Conservation (phyloP, 2,113 vertebrate species). For the Peromyscus californicus region DNA sequence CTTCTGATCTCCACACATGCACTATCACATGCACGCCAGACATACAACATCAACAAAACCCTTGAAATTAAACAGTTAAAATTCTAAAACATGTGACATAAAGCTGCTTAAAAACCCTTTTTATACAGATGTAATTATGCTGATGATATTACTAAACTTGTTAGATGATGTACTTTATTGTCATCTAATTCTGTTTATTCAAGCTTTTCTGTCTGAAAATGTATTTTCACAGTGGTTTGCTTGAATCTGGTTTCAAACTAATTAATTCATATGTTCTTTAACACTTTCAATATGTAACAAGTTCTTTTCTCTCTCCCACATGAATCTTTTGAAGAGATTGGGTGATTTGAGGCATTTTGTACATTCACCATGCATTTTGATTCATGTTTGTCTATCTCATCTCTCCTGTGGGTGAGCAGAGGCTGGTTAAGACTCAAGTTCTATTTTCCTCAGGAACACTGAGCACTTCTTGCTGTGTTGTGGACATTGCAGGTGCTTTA, state of each 20-base stretch:
- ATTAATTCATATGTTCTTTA: neutral
- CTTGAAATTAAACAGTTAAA: neutral
- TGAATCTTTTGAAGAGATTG: neutral
- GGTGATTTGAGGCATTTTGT: neutral
- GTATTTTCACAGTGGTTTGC: neutral
- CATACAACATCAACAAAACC: neutral
- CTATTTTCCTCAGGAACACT: neutral
- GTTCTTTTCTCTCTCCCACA: neutral
- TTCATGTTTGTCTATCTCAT: neutral
- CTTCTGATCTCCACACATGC: neutral
- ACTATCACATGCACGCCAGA: neutral
- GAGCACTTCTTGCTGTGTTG: neutral
- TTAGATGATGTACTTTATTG: neutral
- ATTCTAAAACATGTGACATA: neutral
- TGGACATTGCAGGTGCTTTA: neutral
- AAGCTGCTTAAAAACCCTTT: neutral
- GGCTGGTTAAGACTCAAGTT: neutral
- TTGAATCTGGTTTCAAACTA: neutral
- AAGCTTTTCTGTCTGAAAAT: neutral
- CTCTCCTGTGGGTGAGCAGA: neutral
- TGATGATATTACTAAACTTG: neutral
- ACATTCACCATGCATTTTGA: neutral
- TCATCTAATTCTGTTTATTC: neutral
- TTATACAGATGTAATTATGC: neutral
- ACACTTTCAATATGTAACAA: neutral